Conservation (phyloP, 2,113 vertebrate genomes). For the Sander lucioperca region DNA sequence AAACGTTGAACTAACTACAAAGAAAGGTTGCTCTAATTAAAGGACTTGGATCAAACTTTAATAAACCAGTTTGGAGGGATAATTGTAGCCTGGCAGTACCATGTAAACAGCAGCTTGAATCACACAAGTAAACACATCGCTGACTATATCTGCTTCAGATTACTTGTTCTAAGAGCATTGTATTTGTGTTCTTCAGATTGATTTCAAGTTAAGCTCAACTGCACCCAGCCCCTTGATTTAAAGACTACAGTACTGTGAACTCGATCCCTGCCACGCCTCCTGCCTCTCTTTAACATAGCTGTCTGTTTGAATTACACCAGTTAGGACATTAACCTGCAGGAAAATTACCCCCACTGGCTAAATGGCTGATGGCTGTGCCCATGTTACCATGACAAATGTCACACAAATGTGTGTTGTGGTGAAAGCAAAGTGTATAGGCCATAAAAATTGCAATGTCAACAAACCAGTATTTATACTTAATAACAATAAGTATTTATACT, state of each 20-base stretch:
- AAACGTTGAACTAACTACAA: slow-evolving; percentile 17
- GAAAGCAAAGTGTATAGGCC: slow-evolving; percentile 59
- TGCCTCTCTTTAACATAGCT: slow-evolving; percentile 46
- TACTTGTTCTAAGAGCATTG: neutral
- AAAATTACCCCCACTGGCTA: slow-evolving; percentile 49
- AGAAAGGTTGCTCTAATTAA: slow-evolving; percentile 42
- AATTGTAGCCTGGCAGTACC: neutral
- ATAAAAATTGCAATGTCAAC: slow-evolving; percentile 59
- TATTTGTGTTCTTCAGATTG: slow-evolving; percentile 20
- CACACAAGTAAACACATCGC: neutral
- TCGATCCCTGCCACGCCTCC: slow-evolving; percentile 34
- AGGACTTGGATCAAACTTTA: slow-evolving; percentile 27
- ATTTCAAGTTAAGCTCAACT: neutral
- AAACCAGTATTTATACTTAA: slow-evolving; percentile 54
- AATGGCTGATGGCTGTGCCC: slow-evolving; percentile 51
- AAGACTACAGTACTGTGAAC: slow-evolving; percentile 21
- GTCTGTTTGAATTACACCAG: slow-evolving; percentile 65
- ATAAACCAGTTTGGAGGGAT: neutral
- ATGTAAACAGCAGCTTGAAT: slow-evolving; percentile 20
- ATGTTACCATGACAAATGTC: slow-evolving; percentile 77
- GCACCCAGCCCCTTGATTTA: slow-evolving; percentile 34
- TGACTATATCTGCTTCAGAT: slow-evolving; percentile 14
- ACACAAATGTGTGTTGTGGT: slow-evolving; percentile 68
- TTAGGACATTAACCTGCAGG: slow-evolving; percentile 57
- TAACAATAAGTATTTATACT: slow-evolving; percentile 45